Percentiles rank a stretch among this genome's conserved stretches.
Conservation (phyloP, 2,797 vertebrate genomes). For the Fistularia tabacaria region DNA sequence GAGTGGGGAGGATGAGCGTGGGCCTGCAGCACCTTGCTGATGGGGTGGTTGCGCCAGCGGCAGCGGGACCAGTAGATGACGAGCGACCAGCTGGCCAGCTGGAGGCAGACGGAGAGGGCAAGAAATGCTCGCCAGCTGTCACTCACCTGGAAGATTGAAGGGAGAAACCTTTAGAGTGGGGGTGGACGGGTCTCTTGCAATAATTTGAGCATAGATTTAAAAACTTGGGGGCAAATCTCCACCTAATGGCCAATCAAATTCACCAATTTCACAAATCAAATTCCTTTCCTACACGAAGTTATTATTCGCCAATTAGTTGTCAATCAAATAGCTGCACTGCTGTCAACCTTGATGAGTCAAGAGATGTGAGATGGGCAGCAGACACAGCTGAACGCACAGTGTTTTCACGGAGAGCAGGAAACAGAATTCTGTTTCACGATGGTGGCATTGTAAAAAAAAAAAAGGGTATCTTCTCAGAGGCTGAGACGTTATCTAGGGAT, state of each 20-base stretch:
- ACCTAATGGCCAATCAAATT: background rate
- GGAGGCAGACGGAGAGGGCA: constrained; percentile 70
- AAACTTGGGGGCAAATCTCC: background rate
- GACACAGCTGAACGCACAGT: background rate
- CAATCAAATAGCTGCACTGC: background rate
- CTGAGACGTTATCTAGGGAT: background rate
- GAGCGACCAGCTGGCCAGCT: constrained; percentile 66
- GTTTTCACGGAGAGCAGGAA: background rate
- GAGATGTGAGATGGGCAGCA: too few relatives aligned
- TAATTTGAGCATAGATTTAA: background rate
- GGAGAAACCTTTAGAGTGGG: too few relatives aligned
- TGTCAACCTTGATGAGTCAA: background rate
- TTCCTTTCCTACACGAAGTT: background rate
- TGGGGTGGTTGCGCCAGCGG: constrained; percentile 82
- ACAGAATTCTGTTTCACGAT: background rate
- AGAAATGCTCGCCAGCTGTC: constrained; percentile 79
- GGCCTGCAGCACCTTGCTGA: constrained; percentile 73
- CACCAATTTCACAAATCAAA: background rate
- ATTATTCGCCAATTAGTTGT: background rate
- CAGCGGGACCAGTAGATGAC: constrained; percentile 82
- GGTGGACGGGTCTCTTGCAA: background rate
- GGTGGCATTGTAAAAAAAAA: background rate
- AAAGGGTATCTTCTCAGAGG: background rate
- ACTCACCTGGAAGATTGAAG: constrained; percentile 52
- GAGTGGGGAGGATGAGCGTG: constrained; percentile 74